A percentile compares a stretch with the other conserved stretches of the same genome.
Conservation (phyloP, 2,113 vertebrate genomes). For the Cephalopterus ornatus region DNA sequence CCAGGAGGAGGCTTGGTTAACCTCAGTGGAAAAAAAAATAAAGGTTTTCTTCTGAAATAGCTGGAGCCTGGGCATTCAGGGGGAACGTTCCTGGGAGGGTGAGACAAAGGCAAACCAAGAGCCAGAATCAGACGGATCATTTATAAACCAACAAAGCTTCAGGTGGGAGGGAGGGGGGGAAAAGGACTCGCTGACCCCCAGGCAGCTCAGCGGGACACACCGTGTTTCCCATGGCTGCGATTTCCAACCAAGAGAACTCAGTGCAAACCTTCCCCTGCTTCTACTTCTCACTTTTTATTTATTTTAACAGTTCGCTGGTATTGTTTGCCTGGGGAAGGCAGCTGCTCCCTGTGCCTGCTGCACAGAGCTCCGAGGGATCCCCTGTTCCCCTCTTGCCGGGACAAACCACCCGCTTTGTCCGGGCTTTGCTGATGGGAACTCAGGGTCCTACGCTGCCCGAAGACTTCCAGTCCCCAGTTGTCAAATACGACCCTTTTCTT, state of each 20-base stretch:
- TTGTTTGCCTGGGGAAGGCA: background rate
- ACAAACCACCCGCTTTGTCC: accelerated
- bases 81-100: background rate
- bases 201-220: background rate
- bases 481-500: accelerated
- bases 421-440: background rate
- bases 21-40: background rate
- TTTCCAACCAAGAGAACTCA: background rate
- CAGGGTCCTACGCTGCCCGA: accelerated
- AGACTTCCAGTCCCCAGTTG: background rate
- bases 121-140: background rate
- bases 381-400: background rate
- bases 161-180: background rate
- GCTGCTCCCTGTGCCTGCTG: background rate
- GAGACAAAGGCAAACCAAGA: background rate
- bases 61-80: background rate
- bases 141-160: slow-evolving; percentile 5
- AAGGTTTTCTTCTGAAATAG: background rate
- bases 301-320: background rate
- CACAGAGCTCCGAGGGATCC: background rate
- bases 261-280: background rate
- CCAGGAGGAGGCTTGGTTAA: background rate
- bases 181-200: background rate
- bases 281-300: background rate
- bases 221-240: accelerated